phyloP scores from a whole-genome alignment of 2,888 invertebrate genomes.

The Cremastinae sp. region DNA sequence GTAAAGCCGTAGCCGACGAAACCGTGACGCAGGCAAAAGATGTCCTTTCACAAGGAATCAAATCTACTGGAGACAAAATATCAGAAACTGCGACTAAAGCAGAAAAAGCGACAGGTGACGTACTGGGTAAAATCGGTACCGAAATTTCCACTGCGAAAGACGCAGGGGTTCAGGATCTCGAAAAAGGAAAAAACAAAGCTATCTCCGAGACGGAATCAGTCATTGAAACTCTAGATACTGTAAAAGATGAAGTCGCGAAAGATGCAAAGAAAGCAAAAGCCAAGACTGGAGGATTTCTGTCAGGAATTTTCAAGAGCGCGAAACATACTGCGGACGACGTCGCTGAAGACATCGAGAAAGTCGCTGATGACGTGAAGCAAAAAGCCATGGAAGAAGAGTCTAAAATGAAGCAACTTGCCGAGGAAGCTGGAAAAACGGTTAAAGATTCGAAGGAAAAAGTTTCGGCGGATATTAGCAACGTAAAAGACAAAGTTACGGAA shows the following conservation, averaged over 20 bases:
- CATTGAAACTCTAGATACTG: conserved; percentile 19
- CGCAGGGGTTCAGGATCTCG: conserved; percentile 70
- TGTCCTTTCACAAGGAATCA: too few relatives aligned
- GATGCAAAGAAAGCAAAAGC: conserved; percentile 62
- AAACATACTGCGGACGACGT: conserved; percentile 70
- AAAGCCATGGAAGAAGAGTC: conserved; percentile 57
- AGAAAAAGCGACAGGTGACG: conserved; percentile 41
- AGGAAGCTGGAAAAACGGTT: conserved; percentile 33
- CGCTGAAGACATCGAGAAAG: conserved; percentile 59
- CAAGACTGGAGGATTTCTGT: conserved; percentile 62
- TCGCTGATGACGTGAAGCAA: conserved; percentile 56
- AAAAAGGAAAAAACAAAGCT: conserved; percentile 52
- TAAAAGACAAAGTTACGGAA: conserved; percentile 57
- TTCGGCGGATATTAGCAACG: conserved; percentile 36
- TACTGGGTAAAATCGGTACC: conserved; percentile 59
- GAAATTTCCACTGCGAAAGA: conserved; percentile 53
- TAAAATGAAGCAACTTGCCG: conserved; percentile 33
- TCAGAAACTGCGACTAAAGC: conserved; percentile 59
- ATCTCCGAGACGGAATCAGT: conserved; percentile 36
- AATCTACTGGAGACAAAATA: conserved; percentile 65
- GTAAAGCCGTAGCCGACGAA: conserved; percentile 20
- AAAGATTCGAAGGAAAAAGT: conserved; percentile 46
- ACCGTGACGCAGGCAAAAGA: conserved; percentile 24
- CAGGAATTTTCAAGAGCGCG: conserved; percentile 70
- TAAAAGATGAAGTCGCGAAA: conserved; percentile 44